These are phyloP conservation scores for Poecilia latipinna DNA, from an alignment of 2,113 vertebrate genomes.

Conservation along the genomic window DNA sequence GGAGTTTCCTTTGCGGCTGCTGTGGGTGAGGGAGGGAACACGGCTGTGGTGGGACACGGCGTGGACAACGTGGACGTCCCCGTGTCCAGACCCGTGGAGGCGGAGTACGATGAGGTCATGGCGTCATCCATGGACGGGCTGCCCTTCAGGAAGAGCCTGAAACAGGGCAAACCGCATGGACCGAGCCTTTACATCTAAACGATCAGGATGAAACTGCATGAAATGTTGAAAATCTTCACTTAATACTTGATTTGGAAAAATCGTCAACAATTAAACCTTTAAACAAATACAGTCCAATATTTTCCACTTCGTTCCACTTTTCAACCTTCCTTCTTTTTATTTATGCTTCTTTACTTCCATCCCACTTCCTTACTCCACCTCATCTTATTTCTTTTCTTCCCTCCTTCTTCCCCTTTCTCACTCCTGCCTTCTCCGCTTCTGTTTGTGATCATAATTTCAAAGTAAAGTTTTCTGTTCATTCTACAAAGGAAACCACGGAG, in stretches of 20 bases:
- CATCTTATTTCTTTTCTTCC: no score
- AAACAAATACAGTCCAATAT: neutral
- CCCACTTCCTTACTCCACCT: no score
- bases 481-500: neutral
- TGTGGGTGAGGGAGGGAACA: constrained; percentile 58
- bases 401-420: no score
- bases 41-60: constrained; percentile 61
- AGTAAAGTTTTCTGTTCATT: neutral
- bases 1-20: constrained; percentile 39
- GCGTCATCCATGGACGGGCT: constrained; percentile 87
- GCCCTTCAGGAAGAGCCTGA: constrained; percentile 90
- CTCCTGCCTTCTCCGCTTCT: no score
- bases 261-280: neutral
- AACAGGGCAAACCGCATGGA: neutral
- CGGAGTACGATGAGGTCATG: constrained; percentile 78
- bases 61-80: constrained; percentile 74
- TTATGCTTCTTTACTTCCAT: no score
- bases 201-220: no score
- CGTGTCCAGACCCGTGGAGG: constrained; percentile 75
- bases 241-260: neutral
- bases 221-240: no score
- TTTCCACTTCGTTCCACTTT: no score
- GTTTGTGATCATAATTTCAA: no score
- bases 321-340: neutral
- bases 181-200: neutral